Evolutionary conservation across 2,113 vertebrate species (phyloP).

Genomic region (Echinops telfairi): DNA sequence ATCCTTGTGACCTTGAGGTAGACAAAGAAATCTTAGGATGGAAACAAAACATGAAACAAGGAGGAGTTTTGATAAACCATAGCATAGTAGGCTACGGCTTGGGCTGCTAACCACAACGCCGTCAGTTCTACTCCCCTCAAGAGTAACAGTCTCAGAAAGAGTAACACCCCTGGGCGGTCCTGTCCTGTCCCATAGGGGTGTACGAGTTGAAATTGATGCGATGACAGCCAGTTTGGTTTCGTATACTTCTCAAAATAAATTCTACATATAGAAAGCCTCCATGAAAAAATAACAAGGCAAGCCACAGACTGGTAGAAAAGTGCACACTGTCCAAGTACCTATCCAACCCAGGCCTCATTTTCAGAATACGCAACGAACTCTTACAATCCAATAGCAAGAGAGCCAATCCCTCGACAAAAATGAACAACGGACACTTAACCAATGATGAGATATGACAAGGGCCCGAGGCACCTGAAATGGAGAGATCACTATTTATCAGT

Average conservation of each 20-base stretch:
- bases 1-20: not conserved
- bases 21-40: not conserved
- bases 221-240: too few relatives aligned
- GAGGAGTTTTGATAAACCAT: not conserved
- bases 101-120: too few relatives aligned
- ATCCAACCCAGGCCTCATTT: not conserved
- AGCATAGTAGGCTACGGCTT: too few relatives aligned
- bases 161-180: too few relatives aligned
- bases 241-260: not conserved
- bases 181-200: too few relatives aligned
- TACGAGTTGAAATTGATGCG: too few relatives aligned
- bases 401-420: not conserved
- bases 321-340: not conserved
- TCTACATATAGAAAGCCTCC: not conserved
- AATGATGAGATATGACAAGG: not conserved
- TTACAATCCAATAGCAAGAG: not conserved
- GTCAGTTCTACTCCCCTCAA: not conserved
- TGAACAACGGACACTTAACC: not conserved
- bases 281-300: not conserved
- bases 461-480: not conserved
- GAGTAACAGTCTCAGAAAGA: too few relatives aligned
- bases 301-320: not conserved
- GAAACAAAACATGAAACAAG: not conserved
- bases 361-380: not conserved
- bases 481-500: not conserved